These are phyloP conservation scores for Physella acuta DNA, from an alignment of 1,140 invertebrate species.

Conservation along the genomic window DNA sequence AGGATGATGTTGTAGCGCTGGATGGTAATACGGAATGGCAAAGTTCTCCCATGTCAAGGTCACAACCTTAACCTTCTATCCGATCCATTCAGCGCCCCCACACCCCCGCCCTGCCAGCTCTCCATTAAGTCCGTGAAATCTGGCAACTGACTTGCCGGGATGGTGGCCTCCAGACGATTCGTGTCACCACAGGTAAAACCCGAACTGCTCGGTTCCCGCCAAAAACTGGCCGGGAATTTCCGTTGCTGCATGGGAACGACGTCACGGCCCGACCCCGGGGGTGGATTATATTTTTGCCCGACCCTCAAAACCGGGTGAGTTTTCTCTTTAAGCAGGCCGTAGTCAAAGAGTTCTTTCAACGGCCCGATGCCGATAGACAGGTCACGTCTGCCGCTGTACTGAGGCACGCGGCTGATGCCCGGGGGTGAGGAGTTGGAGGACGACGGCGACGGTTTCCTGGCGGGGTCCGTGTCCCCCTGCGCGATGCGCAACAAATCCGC, in stretches of 20 bases:
- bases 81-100: too few species aligned
- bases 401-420: conserved; percentile 8
- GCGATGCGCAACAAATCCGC: conserved; percentile 51
- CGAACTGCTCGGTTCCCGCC: conserved; percentile 38
- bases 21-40: too few species aligned
- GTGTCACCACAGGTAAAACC: neutral
- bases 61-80: too few species aligned
- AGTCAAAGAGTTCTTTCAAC: conserved; percentile 50
- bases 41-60: too few species aligned
- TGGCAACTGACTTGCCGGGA: conserved; percentile 36
- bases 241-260: conserved; percentile 47
- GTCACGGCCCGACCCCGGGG: conserved; percentile 20
- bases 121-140: conserved; percentile 53
- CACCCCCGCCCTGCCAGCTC: conserved; percentile 42
- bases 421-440: conserved; percentile 27
- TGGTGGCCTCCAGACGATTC: neutral
- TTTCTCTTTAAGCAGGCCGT: conserved; percentile 39
- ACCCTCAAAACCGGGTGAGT: neutral
- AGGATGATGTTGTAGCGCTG: too few species aligned
- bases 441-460: conserved; percentile 23
- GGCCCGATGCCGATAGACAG: conserved; percentile 43
- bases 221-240: conserved; percentile 49
- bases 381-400: conserved; percentile 32
- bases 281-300: neutral
- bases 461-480: conserved; percentile 40